Conservation (phyloP, 2,113 vertebrate genomes). For the Xenopus borealis region DNA sequence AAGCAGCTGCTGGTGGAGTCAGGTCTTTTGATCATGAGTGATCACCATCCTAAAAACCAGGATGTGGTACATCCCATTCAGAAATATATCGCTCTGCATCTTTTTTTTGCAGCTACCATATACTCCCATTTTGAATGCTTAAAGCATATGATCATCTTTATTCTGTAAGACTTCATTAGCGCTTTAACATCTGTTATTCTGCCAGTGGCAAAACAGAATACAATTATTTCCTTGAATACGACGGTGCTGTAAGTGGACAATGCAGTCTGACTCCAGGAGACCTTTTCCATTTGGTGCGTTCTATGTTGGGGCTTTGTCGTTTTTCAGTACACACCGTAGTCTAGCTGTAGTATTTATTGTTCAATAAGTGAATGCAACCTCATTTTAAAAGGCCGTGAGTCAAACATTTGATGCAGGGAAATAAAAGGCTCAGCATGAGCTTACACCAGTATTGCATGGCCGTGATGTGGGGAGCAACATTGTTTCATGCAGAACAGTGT, state of each 20-base stretch:
- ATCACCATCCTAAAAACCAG: too few relatives aligned
- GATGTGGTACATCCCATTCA: too few relatives aligned
- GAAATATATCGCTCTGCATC: too few relatives aligned
- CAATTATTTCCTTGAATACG: not conserved
- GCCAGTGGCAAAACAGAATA: too few relatives aligned
- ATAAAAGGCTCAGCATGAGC: slow-evolving; percentile 1
- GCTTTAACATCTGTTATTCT: too few relatives aligned
- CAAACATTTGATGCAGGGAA: not conserved
- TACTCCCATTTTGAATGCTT: too few relatives aligned
- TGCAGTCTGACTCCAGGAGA: not conserved
- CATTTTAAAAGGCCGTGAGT: slow-evolving; percentile 3
- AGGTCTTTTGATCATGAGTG: too few relatives aligned
- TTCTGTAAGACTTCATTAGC: too few relatives aligned
- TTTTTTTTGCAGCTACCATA: too few relatives aligned
- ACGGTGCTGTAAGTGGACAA: slow-evolving; percentile 2
- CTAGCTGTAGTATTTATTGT: slow-evolving; percentile 28
- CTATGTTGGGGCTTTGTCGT: slow-evolving; percentile 5
- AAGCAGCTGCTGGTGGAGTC: too few relatives aligned
- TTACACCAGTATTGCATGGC: not conserved
- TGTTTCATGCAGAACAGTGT: slow-evolving; percentile 2
- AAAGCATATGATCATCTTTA: too few relatives aligned
- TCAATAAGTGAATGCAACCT: slow-evolving; percentile 26
- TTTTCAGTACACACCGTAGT: slow-evolving; percentile 4
- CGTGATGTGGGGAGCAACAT: not conserved
- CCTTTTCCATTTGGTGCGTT: slow-evolving; percentile 1